These are phyloP conservation scores for Montipora efflorescens DNA, from an alignment of 64 coral and sea anemone genomes.

Conservation along the genomic window DNA sequence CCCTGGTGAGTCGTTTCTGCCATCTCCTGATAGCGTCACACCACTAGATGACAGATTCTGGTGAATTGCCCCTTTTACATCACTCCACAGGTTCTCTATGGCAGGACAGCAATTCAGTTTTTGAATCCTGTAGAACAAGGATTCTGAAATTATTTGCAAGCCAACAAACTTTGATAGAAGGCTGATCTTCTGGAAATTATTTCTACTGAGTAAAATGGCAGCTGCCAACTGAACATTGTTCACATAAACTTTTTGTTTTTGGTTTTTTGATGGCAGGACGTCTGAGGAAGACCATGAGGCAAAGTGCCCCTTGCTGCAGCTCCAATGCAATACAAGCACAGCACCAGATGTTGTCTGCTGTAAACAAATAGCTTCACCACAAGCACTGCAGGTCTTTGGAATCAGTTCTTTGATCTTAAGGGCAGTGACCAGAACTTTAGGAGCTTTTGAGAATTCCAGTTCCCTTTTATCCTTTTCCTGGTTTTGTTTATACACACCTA, in stretches of 20 bases:
- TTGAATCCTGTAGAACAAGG: constrained; percentile 18
- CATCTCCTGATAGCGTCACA: constrained; percentile 24
- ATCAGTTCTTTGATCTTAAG: background rate
- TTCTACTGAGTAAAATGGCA: constrained; percentile 8
- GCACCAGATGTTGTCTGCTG: background rate
- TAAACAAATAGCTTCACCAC: background rate
- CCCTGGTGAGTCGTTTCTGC: constrained; percentile 19
- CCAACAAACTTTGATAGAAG: constrained; percentile 20
- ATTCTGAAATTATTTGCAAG: background rate
- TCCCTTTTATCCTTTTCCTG: background rate
- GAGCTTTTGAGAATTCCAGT: background rate
- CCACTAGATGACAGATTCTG: background rate
- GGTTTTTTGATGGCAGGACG: background rate
- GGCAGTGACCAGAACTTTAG: constrained; percentile 4
- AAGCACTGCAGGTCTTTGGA: background rate
- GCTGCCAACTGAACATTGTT: constrained; percentile 23
- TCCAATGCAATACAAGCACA: background rate
- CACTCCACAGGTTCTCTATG: background rate
- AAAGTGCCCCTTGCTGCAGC: background rate
- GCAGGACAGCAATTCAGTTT: background rate
- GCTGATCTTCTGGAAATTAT: constrained; percentile 2
- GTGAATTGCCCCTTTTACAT: background rate
- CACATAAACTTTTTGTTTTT: constrained; percentile 6
- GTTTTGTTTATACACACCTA: background rate
- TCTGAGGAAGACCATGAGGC: background rate